Percentiles rank a stretch among this genome's conserved stretches.
Conservation (phyloP, 2,888 invertebrate species). For the Epistrophe grossulariae region DNA sequence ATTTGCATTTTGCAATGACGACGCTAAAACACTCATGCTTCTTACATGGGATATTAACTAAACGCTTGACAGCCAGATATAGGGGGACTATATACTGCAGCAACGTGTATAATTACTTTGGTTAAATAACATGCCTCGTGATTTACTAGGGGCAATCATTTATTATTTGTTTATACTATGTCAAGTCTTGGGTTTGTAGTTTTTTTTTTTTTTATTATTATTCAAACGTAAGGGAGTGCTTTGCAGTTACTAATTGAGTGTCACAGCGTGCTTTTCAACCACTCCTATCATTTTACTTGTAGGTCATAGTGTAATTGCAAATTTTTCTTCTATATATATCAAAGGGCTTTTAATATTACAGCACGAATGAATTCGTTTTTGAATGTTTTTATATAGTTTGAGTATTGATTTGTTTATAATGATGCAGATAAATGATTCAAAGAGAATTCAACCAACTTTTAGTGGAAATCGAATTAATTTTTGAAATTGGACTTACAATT, state of each 20-base stretch:
- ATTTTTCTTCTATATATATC: background rate
- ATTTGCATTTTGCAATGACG: conserved; percentile 16
- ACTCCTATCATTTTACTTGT: background rate
- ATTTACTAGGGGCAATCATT: conserved; percentile 22
- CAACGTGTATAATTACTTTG: conserved; percentile 6
- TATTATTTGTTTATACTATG: conserved; percentile 31
- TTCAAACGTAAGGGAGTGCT: background rate
- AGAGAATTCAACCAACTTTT: too few relatives aligned
- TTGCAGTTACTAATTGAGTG: background rate
- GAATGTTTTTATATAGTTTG: background rate
- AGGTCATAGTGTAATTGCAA: background rate
- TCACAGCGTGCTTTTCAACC: background rate
- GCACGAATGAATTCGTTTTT: background rate
- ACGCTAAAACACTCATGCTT: background rate
- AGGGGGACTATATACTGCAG: background rate
- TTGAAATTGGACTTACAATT: too few relatives aligned
- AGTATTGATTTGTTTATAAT: background rate
- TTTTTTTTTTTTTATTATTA: background rate
- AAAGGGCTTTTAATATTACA: background rate
- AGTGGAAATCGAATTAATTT: too few relatives aligned
- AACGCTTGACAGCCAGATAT: background rate
- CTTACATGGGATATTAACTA: background rate
- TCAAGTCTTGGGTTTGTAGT: conserved; percentile 1
- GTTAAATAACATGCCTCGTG: conserved; percentile 9
- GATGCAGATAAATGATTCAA: too few relatives aligned